Evolutionary conservation across 2,888 invertebrate species (phyloP), one percentile per base, ranked within the genome.

Genomic region (Tinea trinotella): DNA sequence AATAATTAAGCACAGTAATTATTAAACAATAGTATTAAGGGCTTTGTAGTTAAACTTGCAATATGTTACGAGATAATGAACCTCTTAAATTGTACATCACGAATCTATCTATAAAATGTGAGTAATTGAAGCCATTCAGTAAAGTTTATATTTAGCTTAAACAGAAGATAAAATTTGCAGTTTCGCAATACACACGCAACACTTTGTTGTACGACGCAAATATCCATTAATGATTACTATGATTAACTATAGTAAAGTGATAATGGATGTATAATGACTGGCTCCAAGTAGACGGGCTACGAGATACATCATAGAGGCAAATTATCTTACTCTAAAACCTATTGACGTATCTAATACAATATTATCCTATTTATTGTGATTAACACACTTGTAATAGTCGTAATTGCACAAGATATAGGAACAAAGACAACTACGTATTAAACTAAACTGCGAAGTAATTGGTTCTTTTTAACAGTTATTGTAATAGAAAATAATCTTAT

Each of bases 221-320:
- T 76, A 79, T 76, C 74, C 66, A 68, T 70, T 74, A 74, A 73
- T 70, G 68, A 71, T 66, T 65, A 68, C 66, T 68, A 66, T 74
- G 74, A 79, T 79, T 77, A 74, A 76, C 70, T 72, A 66, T 69
- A 75, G 67, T 74, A 73, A 78, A 74, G 74, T 73, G 74, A 75
- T 80, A 79, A 79, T 78, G 67, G 70, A 66, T 62, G 64, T 61
- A 62, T 76, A 75, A 78, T 76, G 70, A 71, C 66, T 63, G 60
- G 64, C 65, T 60, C 56, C 58, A 58, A 59, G 61, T 56, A 67
- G 63, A 67, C 56, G 55, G 54, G 50, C 55, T n/a, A 44, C 30
- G 24, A 56, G 56, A 59, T 58, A 56, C 55, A 59, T 58, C 56
- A 56, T 54, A 40, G 56, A 22, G 34, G 56, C 46, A 56, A 40